Percentiles rank a stretch among this genome's conserved stretches.
Evolutionary conservation across 2,888 invertebrate species (phyloP).

Genomic region (Hirtodrosophila trivittata): DNA sequence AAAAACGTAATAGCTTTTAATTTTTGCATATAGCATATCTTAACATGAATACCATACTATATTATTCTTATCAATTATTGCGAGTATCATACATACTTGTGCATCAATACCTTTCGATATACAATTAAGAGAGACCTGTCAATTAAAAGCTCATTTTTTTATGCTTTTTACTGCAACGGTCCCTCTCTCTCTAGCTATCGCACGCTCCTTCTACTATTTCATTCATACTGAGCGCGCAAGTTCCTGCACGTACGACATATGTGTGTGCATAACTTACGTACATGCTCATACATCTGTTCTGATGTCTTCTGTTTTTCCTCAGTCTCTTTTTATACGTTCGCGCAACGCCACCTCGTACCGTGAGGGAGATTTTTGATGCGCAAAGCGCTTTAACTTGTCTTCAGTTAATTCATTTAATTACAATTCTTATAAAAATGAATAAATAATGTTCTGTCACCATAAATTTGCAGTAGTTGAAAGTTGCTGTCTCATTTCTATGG

Average conservation of each 20-base stretch:
- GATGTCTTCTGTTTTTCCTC: constrained; percentile 42
- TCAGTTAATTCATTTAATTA: constrained; percentile 20
- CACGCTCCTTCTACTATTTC: constrained; percentile 61
- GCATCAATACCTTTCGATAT: not conserved
- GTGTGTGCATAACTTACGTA: not conserved
- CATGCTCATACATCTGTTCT: constrained; percentile 46
- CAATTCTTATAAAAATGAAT: constrained; percentile 29
- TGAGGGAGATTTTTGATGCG: constrained; percentile 41
- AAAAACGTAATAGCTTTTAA: constrained; percentile 2
- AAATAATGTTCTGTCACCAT: constrained; percentile 45
- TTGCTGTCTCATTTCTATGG: constrained; percentile 24
- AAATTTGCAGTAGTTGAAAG: constrained; percentile 25
- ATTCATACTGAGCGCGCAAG: constrained; percentile 49
- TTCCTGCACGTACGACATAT: not conserved
- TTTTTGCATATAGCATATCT: too few species aligned
- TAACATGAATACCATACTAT: too few species aligned
- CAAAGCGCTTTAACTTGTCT: constrained; percentile 46
- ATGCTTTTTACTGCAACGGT: constrained; percentile 25
- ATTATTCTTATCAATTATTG: too few species aligned
- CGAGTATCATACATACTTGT: too few species aligned
- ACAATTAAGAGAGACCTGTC: not conserved
- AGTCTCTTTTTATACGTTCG: constrained; percentile 77
- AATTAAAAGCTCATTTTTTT: constrained; percentile 19
- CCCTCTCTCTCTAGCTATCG: constrained; percentile 26
- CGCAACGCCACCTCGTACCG: constrained; percentile 59